Evolutionary conservation across 2,888 invertebrate genomes (phyloP), one percentile per base, ranked within the genome.

Genomic region (Deilephila elpenor): DNA sequence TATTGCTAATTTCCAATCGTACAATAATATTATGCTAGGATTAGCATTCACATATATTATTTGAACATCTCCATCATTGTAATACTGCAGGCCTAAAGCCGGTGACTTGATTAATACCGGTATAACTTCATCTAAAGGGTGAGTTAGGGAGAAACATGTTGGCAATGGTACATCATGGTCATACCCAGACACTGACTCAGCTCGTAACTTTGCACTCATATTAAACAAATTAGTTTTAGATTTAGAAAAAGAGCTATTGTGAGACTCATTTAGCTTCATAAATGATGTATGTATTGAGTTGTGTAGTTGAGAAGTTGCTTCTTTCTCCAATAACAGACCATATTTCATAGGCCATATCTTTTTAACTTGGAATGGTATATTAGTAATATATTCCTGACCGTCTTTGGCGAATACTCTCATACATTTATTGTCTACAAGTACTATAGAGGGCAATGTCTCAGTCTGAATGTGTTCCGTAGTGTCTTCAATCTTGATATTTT

Each of bases 111-210:
- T 95, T 8, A 98, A 91, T 56, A 99, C 96, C 0, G 99, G 99
- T 73, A 97, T 97, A 37, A 98, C 97, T 91, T 99, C 99, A 88
- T 99, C 98, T 72, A 99, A 91, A 0, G 99, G 99, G 95, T 99
- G 98, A 0, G 97, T 95, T 74, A 99, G 91, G 11, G 98, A 98
- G 89, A 98, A 99, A 70, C 98, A 95, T 0, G 97, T 96, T 0
- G 98, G 98, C 84, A 97, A 94, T 0, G 95, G 93, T 71, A 95
- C 93, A 60, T 95, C 95, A n/a, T 89, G 88, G 4, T 94, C 95
- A 53, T 87, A 92, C 0, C 84, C 89, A 0, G 91, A 89, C 0
- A 91, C 80, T 0, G 93, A 93, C 72, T 94, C 94, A 0, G 89
- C 87, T 11, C 91, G 84, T 8, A 92, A 78, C 75, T 88, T 91